Conservation (phyloP, 2,113 vertebrate genomes). For the Saccopteryx bilineata region DNA sequence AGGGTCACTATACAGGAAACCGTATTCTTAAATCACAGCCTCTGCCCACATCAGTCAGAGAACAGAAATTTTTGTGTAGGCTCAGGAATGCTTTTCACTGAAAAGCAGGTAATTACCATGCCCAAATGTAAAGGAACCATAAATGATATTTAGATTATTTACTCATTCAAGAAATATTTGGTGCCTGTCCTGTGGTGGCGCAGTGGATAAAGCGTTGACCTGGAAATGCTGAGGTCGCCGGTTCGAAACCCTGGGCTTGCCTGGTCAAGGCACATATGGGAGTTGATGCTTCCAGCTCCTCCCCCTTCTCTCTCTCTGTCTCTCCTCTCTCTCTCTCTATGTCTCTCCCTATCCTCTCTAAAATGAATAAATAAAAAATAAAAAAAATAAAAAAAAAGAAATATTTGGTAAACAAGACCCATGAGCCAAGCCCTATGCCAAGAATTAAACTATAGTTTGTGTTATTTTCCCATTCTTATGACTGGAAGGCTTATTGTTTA, state of each 20-base stretch:
- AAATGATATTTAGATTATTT: slow-evolving; percentile 58
- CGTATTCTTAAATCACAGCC: background rate
- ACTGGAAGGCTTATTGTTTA: background rate
- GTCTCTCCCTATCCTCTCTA: too few species aligned
- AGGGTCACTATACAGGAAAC: background rate
- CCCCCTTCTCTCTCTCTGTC: too few species aligned
- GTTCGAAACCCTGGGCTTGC: too few species aligned
- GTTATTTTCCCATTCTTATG: slow-evolving; percentile 12
- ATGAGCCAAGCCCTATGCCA: background rate
- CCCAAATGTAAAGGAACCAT: slow-evolving; percentile 28
- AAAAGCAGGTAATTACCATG: background rate
- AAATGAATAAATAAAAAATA: too few species aligned
- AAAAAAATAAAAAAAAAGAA: background rate
- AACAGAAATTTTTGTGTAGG: background rate
- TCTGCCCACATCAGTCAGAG: background rate
- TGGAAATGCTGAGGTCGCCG: too few species aligned
- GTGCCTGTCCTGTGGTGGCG: background rate
- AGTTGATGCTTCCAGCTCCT: too few species aligned
- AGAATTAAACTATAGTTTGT: slow-evolving; percentile 30
- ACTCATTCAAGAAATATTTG: slow-evolving; percentile 64
- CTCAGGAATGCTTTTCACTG: background rate
- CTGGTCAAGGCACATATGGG: too few species aligned
- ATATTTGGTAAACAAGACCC: slow-evolving; percentile 50
- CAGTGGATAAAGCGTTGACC: too few species aligned
- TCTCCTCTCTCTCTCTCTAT: too few species aligned